These are phyloP conservation scores for Astreopora myriophthalma DNA, from an alignment of 64 coral and sea anemone species.

Conservation along the genomic window DNA sequence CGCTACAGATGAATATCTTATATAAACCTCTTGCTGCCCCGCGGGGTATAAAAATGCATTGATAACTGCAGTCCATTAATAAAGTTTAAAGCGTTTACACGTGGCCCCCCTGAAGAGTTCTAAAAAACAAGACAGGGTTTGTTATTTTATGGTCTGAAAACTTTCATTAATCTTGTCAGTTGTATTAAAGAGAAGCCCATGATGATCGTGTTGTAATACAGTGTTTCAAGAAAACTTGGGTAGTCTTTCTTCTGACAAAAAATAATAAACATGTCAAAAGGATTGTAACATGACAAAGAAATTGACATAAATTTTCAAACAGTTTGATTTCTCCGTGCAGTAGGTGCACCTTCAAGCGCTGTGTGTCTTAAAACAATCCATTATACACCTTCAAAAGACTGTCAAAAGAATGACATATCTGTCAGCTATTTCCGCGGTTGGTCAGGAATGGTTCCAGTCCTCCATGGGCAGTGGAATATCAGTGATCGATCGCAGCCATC, in stretches of 20 bases:
- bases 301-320: neutral
- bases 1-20: slow-evolving; percentile 48
- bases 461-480: no score
- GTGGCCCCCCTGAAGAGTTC: slow-evolving; percentile 32
- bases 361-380: slow-evolving; percentile 14
- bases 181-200: neutral
- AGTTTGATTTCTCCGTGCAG: neutral
- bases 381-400: neutral
- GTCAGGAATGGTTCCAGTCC: no score
- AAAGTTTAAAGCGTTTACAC: slow-evolving; percentile 27
- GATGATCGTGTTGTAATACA: neutral
- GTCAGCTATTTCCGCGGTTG: slow-evolving; percentile 19
- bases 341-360: neutral
- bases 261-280: neutral
- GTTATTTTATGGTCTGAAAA: slow-evolving; percentile 4
- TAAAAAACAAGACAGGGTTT: neutral
- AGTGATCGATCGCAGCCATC: no score
- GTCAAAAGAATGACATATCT: slow-evolving; percentile 10
- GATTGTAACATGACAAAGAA: neutral
- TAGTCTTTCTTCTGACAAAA: neutral
- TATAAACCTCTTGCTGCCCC: slow-evolving; percentile 39
- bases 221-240: neutral
- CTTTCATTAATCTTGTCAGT: neutral
- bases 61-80: slow-evolving; percentile 6
- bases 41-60: neutral